Conservation (phyloP, 1,140 invertebrate genomes). For the Bombus confusus region DNA sequence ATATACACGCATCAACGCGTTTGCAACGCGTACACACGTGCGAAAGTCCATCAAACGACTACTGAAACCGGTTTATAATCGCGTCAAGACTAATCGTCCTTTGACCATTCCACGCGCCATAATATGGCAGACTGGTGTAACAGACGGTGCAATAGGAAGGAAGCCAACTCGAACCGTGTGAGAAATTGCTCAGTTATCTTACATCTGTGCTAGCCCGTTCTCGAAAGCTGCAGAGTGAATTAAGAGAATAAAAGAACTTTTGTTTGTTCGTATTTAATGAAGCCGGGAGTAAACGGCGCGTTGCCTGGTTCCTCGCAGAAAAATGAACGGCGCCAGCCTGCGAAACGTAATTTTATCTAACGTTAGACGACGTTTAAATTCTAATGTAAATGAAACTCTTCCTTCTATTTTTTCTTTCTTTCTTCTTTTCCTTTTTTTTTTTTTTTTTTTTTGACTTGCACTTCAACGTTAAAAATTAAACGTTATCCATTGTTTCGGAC, state of each 20-base stretch:
- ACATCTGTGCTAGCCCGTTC: not conserved
- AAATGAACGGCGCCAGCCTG: not conserved
- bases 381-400: not conserved
- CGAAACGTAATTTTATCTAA: not conserved
- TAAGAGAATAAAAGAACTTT: not conserved
- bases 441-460: too few species aligned
- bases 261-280: constrained; percentile 1
- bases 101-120: not conserved
- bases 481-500: not conserved
- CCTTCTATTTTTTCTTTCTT: too few species aligned
- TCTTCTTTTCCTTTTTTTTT: not conserved
- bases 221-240: constrained; percentile 2
- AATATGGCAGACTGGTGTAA: not conserved
- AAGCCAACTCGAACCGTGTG: not conserved
- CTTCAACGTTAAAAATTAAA: not conserved
- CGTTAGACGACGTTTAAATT: not conserved
- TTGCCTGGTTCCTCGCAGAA: not conserved
- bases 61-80: not conserved
- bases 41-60: not conserved
- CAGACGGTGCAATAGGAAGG: not conserved
- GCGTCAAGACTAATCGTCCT: not conserved
- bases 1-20: not conserved
- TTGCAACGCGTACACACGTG: accelerated
- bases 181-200: constrained; percentile 26
- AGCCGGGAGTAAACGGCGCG: not conserved